Conservation (phyloP, 2,888 invertebrate species). For the Gnatocerus cornutus region DNA sequence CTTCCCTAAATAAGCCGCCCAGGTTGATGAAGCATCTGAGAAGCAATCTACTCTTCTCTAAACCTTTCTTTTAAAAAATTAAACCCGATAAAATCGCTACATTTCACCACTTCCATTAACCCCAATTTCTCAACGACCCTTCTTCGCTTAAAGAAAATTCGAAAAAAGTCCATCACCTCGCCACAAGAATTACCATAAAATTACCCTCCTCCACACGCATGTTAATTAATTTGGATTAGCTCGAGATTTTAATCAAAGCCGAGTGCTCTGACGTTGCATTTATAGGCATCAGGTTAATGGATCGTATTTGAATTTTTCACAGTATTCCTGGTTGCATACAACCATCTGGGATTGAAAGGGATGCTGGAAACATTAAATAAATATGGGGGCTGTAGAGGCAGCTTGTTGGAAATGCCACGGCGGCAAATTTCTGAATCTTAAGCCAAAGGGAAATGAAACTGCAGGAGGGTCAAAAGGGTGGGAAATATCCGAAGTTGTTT, state of each 20-base stretch:
- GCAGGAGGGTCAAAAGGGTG: not conserved
- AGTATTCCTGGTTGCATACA: not conserved
- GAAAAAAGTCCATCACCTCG: slow-evolving; percentile 2
- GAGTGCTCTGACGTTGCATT: slow-evolving; percentile 20
- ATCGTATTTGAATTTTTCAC: slow-evolving; percentile 1
- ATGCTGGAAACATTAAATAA: slow-evolving; percentile 7
- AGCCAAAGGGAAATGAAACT: not conserved
- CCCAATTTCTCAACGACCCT: slow-evolving; percentile 8
- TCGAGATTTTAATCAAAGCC: slow-evolving; percentile 29
- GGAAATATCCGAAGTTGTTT: too few species aligned
- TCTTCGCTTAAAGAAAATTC: slow-evolving; percentile 2
- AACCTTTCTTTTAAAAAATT: slow-evolving; percentile 11
- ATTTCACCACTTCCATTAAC: slow-evolving; percentile 12
- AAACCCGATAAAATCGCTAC: slow-evolving; percentile 8
- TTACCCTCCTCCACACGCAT: slow-evolving; percentile 22
- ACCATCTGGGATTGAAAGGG: not conserved
- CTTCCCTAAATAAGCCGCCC: not conserved
- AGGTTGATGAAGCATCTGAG: not conserved
- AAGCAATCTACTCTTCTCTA: not conserved
- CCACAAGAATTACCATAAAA: slow-evolving; percentile 24
- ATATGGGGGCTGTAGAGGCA: not conserved
- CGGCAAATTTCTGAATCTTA: not conserved
- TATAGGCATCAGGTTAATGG: slow-evolving; percentile 2
- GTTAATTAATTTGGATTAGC: slow-evolving; percentile 32
- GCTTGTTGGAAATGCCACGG: not conserved